phyloP scores from a whole-genome alignment of 1,140 invertebrate genomes.

The Apis dorsata region DNA sequence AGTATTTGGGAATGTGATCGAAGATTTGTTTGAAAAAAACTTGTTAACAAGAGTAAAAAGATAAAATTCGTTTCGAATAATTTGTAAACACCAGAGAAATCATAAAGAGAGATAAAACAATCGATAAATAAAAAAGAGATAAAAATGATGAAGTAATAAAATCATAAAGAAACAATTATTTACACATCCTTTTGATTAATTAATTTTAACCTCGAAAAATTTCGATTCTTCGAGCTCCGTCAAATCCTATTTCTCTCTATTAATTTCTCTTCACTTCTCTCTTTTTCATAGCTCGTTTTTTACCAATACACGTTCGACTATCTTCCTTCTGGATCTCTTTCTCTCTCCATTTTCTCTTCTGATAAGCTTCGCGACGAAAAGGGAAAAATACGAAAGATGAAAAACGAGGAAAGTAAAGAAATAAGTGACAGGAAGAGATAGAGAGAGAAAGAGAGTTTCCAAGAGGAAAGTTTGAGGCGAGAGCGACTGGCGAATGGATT shows the following conservation, averaged over 20 bases:
- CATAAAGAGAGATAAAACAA: constrained; percentile 13
- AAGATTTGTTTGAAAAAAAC: not conserved
- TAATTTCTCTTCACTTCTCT: not conserved
- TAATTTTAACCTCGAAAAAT: not conserved
- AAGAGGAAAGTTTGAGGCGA: not conserved
- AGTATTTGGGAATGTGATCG: constrained; percentile 17
- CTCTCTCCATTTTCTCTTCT: not conserved
- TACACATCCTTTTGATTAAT: not conserved
- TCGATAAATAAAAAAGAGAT: constrained; percentile 11
- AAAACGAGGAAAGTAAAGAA: no score
- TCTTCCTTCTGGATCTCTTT: not conserved
- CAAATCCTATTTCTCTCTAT: not conserved
- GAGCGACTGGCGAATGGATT: constrained; percentile 21
- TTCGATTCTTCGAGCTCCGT: not conserved
- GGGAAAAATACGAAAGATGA: not conserved
- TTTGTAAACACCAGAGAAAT: not conserved
- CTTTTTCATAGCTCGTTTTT: no score
- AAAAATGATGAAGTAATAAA: constrained; percentile 8
- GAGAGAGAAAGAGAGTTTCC: not conserved
- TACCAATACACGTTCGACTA: not conserved
- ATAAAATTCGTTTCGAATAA: not conserved
- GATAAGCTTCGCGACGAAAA: constrained; percentile 4
- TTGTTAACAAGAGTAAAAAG: no score
- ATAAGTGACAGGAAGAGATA: no score
- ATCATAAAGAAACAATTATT: constrained; percentile 1